phyloP scores from a whole-genome alignment of 2,797 vertebrate genomes.

The Falco concolor region DNA sequence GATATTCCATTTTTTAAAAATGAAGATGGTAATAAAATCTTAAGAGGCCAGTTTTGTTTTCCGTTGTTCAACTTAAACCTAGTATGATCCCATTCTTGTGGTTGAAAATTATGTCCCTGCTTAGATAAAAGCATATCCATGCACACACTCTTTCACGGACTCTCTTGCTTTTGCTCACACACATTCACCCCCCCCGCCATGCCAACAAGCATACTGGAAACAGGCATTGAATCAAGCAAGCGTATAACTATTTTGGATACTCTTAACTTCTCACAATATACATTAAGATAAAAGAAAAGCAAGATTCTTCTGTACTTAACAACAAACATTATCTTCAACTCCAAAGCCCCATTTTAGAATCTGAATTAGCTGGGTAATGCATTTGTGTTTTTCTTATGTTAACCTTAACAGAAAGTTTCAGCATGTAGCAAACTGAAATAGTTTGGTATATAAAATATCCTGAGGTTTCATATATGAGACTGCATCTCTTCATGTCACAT shows the following conservation, averaged over 20 bases:
- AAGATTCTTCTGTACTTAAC: neutral
- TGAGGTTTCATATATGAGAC: neutral
- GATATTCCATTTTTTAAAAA: conserved; percentile 60
- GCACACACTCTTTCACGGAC: rapidly evolving
- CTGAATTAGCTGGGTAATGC: neutral
- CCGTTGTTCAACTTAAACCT: conserved; percentile 27
- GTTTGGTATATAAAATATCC: neutral
- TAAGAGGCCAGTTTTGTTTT: conserved; percentile 51
- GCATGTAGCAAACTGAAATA: neutral
- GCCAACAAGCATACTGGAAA: neutral
- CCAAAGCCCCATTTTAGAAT: neutral
- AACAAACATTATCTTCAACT: neutral
- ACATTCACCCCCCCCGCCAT: neutral
- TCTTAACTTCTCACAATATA: neutral
- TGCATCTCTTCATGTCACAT: neutral
- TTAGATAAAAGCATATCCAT: neutral
- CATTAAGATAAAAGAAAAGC: neutral
- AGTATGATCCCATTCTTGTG: conserved; percentile 24
- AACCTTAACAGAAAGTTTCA: neutral
- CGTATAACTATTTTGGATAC: neutral
- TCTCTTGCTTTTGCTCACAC: neutral
- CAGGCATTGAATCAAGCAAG: conserved; percentile 8
- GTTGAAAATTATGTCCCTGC: conserved; percentile 33
- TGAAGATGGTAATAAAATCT: conserved; percentile 60
- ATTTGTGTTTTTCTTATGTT: neutral